These are phyloP conservation scores for Macrophya alboannulata DNA, from an alignment of 2,888 invertebrate genomes.

Conservation along the genomic window DNA sequence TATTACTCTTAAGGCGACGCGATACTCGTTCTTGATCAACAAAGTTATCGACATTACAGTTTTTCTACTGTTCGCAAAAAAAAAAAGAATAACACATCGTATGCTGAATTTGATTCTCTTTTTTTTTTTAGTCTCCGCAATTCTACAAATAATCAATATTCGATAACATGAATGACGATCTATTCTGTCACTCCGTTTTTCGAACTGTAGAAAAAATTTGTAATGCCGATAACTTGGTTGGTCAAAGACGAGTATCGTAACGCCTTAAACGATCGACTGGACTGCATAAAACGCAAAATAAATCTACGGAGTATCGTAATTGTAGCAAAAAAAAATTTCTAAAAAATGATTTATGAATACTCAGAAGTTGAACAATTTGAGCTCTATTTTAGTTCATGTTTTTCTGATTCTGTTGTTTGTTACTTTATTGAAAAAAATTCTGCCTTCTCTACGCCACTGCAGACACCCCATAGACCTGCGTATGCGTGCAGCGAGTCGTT, in stretches of 20 bases:
- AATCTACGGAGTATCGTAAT: background rate
- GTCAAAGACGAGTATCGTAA: too few species aligned
- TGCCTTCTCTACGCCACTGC: background rate
- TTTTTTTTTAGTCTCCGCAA: too few species aligned
- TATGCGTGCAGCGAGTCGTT: constrained; percentile 20
- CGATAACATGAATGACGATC: too few species aligned
- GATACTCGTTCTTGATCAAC: too few species aligned
- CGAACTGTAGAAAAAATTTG: too few species aligned
- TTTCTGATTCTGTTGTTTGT: background rate
- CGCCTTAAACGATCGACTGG: background rate
- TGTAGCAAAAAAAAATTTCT: background rate
- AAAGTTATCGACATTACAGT: too few species aligned
- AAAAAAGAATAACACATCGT: too few species aligned
- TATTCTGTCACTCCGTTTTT: too few species aligned
- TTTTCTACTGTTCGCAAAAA: too few species aligned
- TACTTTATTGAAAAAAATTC: background rate
- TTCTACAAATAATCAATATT: too few species aligned
- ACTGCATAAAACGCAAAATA: background rate
- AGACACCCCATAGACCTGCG: constrained; percentile 32
- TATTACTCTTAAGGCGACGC: background rate
- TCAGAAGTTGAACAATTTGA: background rate
- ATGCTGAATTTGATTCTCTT: too few species aligned
- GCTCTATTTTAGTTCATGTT: background rate
- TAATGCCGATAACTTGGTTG: too few species aligned
- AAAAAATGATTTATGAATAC: background rate